Percentiles rank a stretch among this genome's conserved stretches.
These are phyloP conservation scores for Holacanthella duospinosa DNA, from an alignment of 2,888 invertebrate species.

Conservation along the genomic window DNA sequence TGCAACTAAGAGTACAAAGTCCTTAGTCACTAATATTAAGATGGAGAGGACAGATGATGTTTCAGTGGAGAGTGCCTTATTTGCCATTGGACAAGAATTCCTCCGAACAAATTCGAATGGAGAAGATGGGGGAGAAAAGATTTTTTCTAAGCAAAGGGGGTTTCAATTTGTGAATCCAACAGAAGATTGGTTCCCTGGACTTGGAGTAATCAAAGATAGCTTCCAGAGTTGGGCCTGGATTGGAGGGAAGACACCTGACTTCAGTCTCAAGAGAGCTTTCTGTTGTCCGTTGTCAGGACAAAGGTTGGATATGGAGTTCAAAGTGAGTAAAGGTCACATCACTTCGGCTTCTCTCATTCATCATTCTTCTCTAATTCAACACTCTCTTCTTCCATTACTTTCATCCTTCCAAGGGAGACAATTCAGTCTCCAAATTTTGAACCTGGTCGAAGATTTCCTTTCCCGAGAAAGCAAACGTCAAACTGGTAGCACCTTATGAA, in stretches of 20 bases:
- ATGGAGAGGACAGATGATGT: conserved; percentile 63
- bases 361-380: too few relatives aligned
- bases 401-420: too few relatives aligned
- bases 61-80: conserved; percentile 59
- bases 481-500: too few relatives aligned
- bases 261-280: conserved; percentile 48
- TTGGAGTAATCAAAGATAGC: conserved; percentile 57
- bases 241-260: conserved; percentile 75
- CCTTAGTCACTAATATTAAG: conserved; percentile 69
- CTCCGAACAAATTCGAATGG: conserved; percentile 66
- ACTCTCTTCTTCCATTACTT: too few relatives aligned
- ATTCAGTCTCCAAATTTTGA: too few relatives aligned
- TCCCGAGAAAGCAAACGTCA: too few relatives aligned
- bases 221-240: conserved; percentile 78
- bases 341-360: conserved; percentile 6
- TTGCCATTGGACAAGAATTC: conserved; percentile 73
- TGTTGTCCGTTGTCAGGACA: conserved; percentile 9
- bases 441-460: too few relatives aligned
- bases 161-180: conserved; percentile 78
- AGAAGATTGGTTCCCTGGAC: conserved; percentile 63
- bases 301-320: conserved; percentile 19
- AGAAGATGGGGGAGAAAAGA: conserved; percentile 45
- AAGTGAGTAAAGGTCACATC: conserved; percentile 13
- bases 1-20: conserved; percentile 72
- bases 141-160: conserved; percentile 63